Conservation (phyloP, 2,113 vertebrate species). For the Mesocricetus auratus region DNA sequence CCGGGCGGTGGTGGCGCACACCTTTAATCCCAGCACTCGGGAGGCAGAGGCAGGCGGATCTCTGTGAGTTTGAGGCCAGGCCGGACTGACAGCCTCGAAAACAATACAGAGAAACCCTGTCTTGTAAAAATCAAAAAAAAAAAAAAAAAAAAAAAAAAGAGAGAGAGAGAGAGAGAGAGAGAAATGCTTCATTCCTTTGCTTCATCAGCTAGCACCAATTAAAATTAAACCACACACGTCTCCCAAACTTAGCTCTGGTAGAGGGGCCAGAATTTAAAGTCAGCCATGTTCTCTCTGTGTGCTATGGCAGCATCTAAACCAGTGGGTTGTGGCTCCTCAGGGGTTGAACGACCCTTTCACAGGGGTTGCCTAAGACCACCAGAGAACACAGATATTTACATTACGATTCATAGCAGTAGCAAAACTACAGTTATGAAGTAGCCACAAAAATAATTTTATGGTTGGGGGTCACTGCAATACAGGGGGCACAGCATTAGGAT, state of each 20-base stretch:
- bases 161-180: too few relatives aligned
- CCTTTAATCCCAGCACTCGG: too few relatives aligned
- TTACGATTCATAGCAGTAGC: neutral
- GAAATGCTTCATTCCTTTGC: conserved; percentile 45
- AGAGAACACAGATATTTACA: neutral
- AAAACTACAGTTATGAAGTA: neutral
- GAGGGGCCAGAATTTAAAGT: conserved; percentile 44
- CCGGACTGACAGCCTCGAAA: too few relatives aligned
- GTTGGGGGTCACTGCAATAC: neutral
- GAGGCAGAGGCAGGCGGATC: too few relatives aligned
- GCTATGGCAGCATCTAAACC: neutral
- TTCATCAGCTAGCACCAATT: conserved; percentile 39
- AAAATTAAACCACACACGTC: conserved; percentile 40
- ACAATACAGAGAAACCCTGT: too few relatives aligned
- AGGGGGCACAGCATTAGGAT: neutral
- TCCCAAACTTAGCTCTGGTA: conserved; percentile 29
- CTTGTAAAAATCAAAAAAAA: too few relatives aligned
- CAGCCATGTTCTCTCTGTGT: conserved; percentile 10
- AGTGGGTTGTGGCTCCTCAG: neutral
- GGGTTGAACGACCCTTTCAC: neutral
- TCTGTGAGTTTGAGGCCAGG: too few relatives aligned
- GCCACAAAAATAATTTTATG: neutral
- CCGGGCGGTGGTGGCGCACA: too few relatives aligned
- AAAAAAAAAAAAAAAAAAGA: too few relatives aligned
- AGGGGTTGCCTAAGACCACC: neutral